A percentile compares a stretch with the other conserved stretches of the same genome.
phyloP scores from a whole-genome alignment of 1,140 invertebrate genomes.

The Drosophila lini region DNA sequence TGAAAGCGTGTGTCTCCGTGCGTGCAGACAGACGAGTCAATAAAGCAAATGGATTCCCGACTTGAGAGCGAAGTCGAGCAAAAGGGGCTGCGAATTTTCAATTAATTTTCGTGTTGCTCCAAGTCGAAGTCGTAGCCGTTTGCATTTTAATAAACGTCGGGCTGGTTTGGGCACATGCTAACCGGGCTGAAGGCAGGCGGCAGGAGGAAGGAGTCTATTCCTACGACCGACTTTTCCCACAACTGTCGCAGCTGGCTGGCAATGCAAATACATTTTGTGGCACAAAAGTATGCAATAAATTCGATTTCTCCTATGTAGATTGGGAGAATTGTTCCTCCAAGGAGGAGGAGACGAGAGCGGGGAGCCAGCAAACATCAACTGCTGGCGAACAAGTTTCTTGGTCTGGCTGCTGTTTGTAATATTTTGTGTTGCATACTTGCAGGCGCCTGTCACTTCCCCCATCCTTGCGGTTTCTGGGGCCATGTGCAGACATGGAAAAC shows the following conservation, averaged over 20 bases:
- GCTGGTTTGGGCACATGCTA: conserved; percentile 53
- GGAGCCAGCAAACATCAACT: conserved; percentile 55
- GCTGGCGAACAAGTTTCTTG: conserved; percentile 55
- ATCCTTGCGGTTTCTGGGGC: conserved; percentile 50
- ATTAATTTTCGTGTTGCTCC: conserved; percentile 66
- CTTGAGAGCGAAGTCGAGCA: conserved; percentile 9
- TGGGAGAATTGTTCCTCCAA: conserved; percentile 4
- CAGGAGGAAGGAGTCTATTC: not conserved
- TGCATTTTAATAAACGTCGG: conserved; percentile 69
- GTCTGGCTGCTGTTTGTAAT: conserved; percentile 59
- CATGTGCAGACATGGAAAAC: conserved; percentile 64
- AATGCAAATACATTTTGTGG: conserved; percentile 76
- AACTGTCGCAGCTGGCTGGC: conserved; percentile 68
- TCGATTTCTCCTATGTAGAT: conserved; percentile 54
- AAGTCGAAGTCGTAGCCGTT: conserved; percentile 27
- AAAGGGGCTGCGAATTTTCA: conserved; percentile 61
- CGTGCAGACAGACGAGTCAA: conserved; percentile 75
- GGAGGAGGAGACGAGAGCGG: not conserved
- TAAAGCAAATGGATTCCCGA: conserved; percentile 63
- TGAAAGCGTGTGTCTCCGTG: conserved; percentile 53
- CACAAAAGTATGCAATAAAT: conserved; percentile 78
- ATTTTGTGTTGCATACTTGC: conserved; percentile 68
- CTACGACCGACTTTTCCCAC: conserved; percentile 16
- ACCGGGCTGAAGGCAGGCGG: conserved; percentile 22
- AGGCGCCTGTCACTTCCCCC: conserved; percentile 40